Percentiles rank a stretch among this genome's conserved stretches.
These are phyloP conservation scores for Lydus trimaculatus DNA, from an alignment of 2,888 invertebrate genomes.

Conservation along the genomic window DNA sequence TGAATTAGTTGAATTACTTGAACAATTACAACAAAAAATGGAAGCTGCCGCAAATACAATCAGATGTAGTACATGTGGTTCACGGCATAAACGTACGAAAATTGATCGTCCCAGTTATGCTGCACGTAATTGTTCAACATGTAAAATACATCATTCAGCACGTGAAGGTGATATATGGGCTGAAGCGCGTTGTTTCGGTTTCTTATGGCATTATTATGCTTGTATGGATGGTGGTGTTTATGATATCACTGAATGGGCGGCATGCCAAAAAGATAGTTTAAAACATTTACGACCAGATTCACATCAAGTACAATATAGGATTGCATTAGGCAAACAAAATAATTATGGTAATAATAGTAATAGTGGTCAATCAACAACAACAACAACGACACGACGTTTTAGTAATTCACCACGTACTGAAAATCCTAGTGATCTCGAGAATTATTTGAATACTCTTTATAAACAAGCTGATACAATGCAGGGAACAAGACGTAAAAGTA, in stretches of 20 bases:
- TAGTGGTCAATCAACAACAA: conserved; percentile 37
- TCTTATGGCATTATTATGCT: conserved; percentile 94
- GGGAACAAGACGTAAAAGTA: conserved; percentile 51
- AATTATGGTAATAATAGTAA: neutral
- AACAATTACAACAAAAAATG: conserved; percentile 91
- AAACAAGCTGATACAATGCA: conserved; percentile 65
- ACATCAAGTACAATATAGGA: conserved; percentile 89
- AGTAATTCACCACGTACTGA: conserved; percentile 61
- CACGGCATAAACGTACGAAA: conserved; percentile 85
- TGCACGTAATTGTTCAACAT: conserved; percentile 88
- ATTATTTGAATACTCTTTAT: conserved; percentile 82
- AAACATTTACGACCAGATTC: conserved; percentile 89
- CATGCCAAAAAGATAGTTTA: conserved; percentile 83
- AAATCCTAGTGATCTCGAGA: conserved; percentile 80
- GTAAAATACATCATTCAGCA: conserved; percentile 89
- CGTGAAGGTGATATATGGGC: conserved; percentile 98
- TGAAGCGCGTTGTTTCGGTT: conserved; percentile 84
- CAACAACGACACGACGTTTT: conserved; percentile 41
- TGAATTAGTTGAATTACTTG: conserved; percentile 83
- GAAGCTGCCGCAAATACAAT: conserved; percentile 95
- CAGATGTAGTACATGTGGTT: conserved; percentile 92
- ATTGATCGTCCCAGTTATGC: conserved; percentile 90
- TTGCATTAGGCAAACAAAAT: conserved; percentile 73
- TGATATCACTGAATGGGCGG: conserved; percentile 97
- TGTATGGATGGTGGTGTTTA: conserved; percentile 96